A percentile compares a stretch with the other conserved stretches of the same genome.
phyloP scores from a whole-genome alignment of 2,113 vertebrate genomes.

The Mustelus asterias region DNA sequence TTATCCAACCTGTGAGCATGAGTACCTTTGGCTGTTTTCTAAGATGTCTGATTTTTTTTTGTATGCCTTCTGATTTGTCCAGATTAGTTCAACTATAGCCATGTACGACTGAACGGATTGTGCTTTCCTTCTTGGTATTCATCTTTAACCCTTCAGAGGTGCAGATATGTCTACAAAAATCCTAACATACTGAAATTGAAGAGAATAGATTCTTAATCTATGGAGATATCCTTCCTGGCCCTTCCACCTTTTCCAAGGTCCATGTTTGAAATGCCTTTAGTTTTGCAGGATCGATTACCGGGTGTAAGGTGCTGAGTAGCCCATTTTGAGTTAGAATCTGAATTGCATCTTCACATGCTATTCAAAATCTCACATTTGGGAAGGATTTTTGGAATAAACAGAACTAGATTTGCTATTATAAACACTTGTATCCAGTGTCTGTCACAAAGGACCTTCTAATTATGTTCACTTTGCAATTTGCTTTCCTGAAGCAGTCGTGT shows the following conservation, averaged over 20 bases:
- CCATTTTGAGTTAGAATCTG: not conserved
- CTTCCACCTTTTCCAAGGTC: slow-evolving; percentile 42
- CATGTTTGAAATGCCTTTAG: slow-evolving; percentile 49
- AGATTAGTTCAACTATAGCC: not conserved
- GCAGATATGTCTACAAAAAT: not conserved
- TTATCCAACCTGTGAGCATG: not conserved
- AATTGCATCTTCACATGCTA: not conserved
- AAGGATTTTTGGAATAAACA: not conserved
- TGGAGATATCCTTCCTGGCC: slow-evolving; percentile 38
- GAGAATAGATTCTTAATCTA: slow-evolving; percentile 41
- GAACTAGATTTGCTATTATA: not conserved
- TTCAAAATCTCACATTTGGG: not conserved
- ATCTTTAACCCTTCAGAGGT: not conserved
- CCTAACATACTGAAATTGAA: slow-evolving; percentile 42
- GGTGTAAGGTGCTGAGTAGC: slow-evolving; percentile 40
- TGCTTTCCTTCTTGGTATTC: not conserved
- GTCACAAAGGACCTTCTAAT: not conserved
- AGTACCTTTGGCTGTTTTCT: not conserved
- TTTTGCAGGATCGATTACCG: slow-evolving; percentile 57
- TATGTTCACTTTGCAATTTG: not conserved
- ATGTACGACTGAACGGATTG: not conserved
- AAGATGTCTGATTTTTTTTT: not conserved
- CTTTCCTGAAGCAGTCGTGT: not conserved
- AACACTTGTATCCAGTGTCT: not conserved
- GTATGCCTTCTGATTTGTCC: not conserved